Base-by-base conservation (phyloP, 2,113 vertebrate genomes). In the Centropristis striata region DNA sequence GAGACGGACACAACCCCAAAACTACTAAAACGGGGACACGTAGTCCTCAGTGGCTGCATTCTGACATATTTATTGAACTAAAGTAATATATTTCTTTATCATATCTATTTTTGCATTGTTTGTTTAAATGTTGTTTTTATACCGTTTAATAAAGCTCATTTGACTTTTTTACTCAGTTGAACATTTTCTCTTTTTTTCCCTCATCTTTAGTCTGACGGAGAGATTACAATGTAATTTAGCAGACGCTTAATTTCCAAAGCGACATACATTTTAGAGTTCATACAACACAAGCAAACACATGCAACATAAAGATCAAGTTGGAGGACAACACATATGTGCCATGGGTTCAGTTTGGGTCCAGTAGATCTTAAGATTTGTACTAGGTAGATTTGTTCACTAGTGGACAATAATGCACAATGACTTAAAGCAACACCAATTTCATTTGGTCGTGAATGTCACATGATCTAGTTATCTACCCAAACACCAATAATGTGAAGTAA, bases 11-110 rank as follows among this genome's bases (percentile, higher is more conserved):
- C 50, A 69, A 65, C 74, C 85, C 91, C 82, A n/a, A n/a, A 78
- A 89, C 81, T 80, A 86, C 88, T 90, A 86, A 81, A 75, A 68
- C 5, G 85, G 91, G 93, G 82, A 44, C 67, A 63, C 4, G 15
- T 63, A 66, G 78, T 88, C 85, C 63, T 87, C 84, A 69, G 61
- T 70, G 71, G 72, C 86, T 92, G 89, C 83, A 83, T 85, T 92
- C 78, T 93, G 82, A 92, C 91, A 84, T 95, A 95, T 95, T 96
- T 96, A 95, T 95, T 95, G 36, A 93, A 93, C 87, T 90, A 95
- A 95, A 96, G 88, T 96, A 95, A 96, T 96, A 96, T 96, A 96
- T 96, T 94, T 95, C 80, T 89, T 92, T 89, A 86, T 82, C 54
- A 71, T 89, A 87, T 93, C 90, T 95, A 93, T 95, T 94, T 96